Percentiles rank a stretch among this genome's conserved stretches.
Conservation (phyloP, 2,888 invertebrate genomes). For the Andrena minutula region DNA sequence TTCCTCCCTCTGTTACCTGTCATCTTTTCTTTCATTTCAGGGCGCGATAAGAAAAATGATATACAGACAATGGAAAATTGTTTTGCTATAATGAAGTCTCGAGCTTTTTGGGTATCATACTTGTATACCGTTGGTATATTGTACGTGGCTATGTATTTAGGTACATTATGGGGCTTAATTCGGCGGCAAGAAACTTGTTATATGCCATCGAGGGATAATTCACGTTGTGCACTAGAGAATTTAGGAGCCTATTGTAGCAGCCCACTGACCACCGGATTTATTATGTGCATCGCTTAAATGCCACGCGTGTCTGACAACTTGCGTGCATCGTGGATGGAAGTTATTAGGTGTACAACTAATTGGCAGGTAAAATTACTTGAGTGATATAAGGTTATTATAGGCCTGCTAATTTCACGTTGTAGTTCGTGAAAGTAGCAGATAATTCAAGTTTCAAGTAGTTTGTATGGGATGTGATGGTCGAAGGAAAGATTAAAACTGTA, state of each 20-base stretch:
- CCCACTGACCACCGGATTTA: conserved; percentile 3
- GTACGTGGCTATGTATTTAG: neutral
- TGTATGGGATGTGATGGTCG: too few species aligned
- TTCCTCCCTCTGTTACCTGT: neutral
- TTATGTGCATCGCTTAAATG: neutral
- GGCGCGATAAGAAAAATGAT: neutral
- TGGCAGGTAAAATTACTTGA: neutral
- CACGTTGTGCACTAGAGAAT: neutral
- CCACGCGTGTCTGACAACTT: conserved; percentile 6
- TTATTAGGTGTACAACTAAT: neutral
- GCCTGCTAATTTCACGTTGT: neutral
- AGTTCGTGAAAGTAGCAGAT: too few species aligned
- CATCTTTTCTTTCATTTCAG: neutral
- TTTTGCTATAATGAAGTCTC: neutral
- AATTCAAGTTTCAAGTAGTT: too few species aligned
- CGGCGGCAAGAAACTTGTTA: neutral
- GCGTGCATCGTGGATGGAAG: neutral
- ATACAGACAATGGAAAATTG: neutral
- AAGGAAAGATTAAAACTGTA: too few species aligned
- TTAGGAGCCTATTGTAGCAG: neutral
- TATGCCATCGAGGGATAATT: conserved; percentile 18
- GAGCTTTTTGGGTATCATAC: too few species aligned
- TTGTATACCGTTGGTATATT: neutral
- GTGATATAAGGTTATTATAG: neutral
- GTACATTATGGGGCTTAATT: conserved; percentile 1